A percentile compares a stretch with the other conserved stretches of the same genome.
These are phyloP conservation scores for Myiothlypis coronata DNA, from an alignment of 2,797 vertebrate species.

Conservation along the genomic window DNA sequence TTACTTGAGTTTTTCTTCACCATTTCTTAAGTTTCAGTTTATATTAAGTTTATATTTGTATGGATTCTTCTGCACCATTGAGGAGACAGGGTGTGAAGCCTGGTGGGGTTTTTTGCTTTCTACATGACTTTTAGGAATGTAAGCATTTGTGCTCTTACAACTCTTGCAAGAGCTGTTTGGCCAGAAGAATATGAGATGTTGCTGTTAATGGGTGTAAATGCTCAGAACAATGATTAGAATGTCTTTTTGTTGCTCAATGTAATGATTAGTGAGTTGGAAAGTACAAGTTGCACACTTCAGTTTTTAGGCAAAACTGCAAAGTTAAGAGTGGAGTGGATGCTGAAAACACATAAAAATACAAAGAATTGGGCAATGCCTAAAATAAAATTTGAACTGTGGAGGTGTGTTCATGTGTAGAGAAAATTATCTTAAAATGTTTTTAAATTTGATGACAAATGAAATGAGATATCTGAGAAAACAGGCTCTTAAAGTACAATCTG, in stretches of 20 bases:
- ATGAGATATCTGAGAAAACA: not conserved
- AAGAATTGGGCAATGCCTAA: not conserved
- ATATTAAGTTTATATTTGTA: not conserved
- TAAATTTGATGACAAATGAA: not conserved
- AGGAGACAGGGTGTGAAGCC: not conserved
- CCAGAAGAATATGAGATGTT: not conserved
- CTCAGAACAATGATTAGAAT: not conserved
- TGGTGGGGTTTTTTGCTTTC: not conserved
- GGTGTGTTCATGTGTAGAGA: not conserved
- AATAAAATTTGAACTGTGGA: not conserved
- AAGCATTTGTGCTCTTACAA: not conserved
- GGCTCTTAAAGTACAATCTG: not conserved
- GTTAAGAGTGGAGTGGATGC: not conserved
- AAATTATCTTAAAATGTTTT: not conserved
- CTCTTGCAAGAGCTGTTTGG: not conserved
- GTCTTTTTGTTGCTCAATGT: not conserved
- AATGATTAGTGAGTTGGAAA: not conserved
- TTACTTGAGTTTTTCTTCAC: not conserved
- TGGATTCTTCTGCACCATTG: not conserved
- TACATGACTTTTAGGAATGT: not conserved
- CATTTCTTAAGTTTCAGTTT: not conserved
- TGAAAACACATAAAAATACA: not conserved
- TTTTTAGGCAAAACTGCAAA: not conserved
- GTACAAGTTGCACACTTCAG: not conserved
- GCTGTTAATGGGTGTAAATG: not conserved